Base-by-base conservation (phyloP, 2,113 vertebrate species). In the Egretta garzetta region DNA sequence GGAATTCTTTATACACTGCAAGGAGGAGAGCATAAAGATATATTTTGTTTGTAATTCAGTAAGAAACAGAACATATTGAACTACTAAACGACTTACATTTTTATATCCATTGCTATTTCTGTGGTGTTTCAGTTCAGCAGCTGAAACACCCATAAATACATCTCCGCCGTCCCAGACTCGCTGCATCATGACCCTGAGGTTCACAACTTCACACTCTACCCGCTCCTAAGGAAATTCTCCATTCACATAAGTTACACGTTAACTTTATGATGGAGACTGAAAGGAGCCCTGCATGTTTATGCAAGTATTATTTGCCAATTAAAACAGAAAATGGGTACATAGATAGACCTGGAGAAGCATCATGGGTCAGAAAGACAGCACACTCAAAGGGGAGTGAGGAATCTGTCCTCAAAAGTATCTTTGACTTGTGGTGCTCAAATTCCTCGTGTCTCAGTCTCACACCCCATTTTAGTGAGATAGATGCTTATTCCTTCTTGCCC, bases 1-100 rank as follows among this genome's bases (percentile, higher is more conserved):
- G 2, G 99, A 98, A 93, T 99, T 99, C 92, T 89, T 98, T 63
- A 99, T 81, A 94, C 98, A 88, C 99, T 99, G 95, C 15, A 70
- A 84, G 95, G 14, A 85, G 76, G 62, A 93, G 85, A 80, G 6
- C 13, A 21, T n/a, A 41, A 62, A 82, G 11, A 91, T 15, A 10
- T 9, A 45, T 88, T 80, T 82, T 7, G 5, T 28, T 86, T 74
- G 13, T 22, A 79, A 60, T 66, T 72, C 62, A 90, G 24, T 66
- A 63, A 60, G 59, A 71, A 86, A 81, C 11, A 84, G 20, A 86
- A 66, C 64, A 28, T 47, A 43, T 0, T 7, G 4, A 63, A 71
- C 39, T 28, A 70, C 20, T 64, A 74, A 68, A 17, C 20, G 28
- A 77, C 22, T 49, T 68, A 35, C 7, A 58, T 50, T 74, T 56